Percentiles rank a stretch among this genome's conserved stretches.
phyloP scores from a whole-genome alignment of 1,140 invertebrate genomes.

The Periplaneta americana region DNA sequence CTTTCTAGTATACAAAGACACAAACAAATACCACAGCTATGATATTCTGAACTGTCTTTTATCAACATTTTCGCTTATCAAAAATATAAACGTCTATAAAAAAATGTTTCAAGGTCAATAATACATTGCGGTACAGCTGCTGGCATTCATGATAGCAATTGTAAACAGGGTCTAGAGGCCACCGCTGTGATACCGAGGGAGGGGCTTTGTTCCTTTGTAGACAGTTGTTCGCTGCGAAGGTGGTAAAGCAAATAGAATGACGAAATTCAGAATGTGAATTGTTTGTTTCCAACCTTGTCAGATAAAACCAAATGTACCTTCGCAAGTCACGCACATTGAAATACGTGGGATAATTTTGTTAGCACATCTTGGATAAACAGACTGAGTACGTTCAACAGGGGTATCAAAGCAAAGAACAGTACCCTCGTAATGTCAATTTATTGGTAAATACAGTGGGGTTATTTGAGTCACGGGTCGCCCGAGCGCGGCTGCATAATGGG shows the following conservation, averaged over 20 bases:
- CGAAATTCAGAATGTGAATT: neutral
- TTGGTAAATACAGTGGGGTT: too few species aligned
- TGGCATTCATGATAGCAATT: neutral
- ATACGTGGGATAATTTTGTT: neutral
- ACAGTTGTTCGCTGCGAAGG: neutral
- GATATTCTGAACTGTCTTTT: neutral
- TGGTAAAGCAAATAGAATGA: neutral
- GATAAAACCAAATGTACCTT: neutral
- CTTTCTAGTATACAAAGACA: neutral
- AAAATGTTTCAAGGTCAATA: neutral
- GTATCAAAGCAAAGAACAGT: too few species aligned
- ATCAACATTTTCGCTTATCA: neutral
- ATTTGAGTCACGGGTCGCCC: too few species aligned
- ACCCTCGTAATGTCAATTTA: too few species aligned
- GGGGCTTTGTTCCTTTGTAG: neutral
- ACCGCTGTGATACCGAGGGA: neutral
- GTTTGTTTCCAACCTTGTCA: too few species aligned
- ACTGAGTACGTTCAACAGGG: too few species aligned
- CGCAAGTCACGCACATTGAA: neutral
- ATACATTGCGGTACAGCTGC: neutral
- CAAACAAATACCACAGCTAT: neutral
- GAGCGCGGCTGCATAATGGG: too few species aligned
- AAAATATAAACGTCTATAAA: neutral
- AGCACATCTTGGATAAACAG: neutral
- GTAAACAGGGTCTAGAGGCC: neutral